These are phyloP conservation scores for Pristionchus mayeri DNA, from an alignment of 2,888 invertebrate species.

Conservation along the genomic window DNA sequence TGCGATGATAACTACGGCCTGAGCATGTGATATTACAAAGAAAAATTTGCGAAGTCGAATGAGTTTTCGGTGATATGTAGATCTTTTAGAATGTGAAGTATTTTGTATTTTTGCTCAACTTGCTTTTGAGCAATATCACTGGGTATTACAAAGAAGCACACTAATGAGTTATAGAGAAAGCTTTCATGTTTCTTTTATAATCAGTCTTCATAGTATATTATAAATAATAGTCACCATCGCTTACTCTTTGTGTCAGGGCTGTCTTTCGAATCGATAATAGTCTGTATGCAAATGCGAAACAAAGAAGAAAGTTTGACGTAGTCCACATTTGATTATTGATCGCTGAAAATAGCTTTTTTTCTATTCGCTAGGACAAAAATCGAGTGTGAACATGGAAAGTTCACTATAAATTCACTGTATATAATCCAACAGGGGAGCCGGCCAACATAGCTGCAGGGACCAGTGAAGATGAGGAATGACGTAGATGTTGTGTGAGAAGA, in stretches of 20 bases:
- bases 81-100: too few species aligned
- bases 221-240: neutral
- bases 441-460: neutral
- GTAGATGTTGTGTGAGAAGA: neutral
- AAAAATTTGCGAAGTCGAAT: too few species aligned
- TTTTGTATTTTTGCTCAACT: too few species aligned
- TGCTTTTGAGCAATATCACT: too few species aligned
- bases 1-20: too few species aligned
- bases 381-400: too few species aligned
- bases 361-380: neutral
- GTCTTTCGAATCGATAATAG: neutral
- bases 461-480: neutral
- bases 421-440: neutral
- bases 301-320: constrained; percentile 8
- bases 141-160: too few species aligned
- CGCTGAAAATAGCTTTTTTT: neutral
- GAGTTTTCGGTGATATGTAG: too few species aligned
- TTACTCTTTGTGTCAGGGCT: neutral
- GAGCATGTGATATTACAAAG: too few species aligned
- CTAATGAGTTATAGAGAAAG: too few species aligned
- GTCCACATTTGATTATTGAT: constrained; percentile 3
- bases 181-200: too few species aligned
- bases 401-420: neutral
- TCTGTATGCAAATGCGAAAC: neutral
- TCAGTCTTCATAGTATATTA: too few species aligned